phyloP scores from a whole-genome alignment of 2,113 vertebrate species.

The Lophotis ruficrista region DNA sequence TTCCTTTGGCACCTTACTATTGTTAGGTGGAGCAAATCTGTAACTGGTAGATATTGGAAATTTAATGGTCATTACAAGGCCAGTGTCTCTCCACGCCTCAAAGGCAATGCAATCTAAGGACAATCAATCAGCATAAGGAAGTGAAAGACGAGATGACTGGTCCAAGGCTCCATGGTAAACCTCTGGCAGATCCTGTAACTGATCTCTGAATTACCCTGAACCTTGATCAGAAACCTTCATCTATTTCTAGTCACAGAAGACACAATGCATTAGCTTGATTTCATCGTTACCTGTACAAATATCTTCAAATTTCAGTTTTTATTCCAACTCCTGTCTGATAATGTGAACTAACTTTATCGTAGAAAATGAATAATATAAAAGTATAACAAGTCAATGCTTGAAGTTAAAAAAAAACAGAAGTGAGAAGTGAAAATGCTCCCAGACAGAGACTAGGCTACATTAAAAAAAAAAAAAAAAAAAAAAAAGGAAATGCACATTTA shows the following conservation, averaged over 20 bases:
- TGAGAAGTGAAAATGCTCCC: not conserved
- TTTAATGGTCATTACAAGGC: not conserved
- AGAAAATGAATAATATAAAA: not conserved
- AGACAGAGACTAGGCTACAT: not conserved
- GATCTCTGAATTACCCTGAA: not conserved
- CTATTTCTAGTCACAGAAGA: not conserved
- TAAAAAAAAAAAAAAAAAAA: too few species aligned
- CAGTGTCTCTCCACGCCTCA: accelerated
- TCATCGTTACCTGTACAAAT: not conserved
- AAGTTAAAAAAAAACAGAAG: not conserved
- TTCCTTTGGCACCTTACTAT: not conserved
- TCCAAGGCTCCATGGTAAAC: not conserved
- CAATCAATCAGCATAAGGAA: not conserved
- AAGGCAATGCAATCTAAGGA: not conserved
- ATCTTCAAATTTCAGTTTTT: not conserved
- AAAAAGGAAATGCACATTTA: not conserved
- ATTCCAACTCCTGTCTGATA: not conserved
- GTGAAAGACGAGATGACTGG: too few species aligned
- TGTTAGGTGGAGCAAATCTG: not conserved
- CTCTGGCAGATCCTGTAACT: not conserved
- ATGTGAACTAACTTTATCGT: not conserved
- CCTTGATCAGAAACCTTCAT: not conserved
- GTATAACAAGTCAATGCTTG: not conserved
- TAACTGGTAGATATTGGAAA: not conserved
- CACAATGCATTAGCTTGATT: not conserved